Percentiles rank a stretch among this genome's conserved stretches.
These are phyloP conservation scores for Astropecten irregularis DNA, from an alignment of 53 echinoderm and acorn worm species.

Conservation along the genomic window DNA sequence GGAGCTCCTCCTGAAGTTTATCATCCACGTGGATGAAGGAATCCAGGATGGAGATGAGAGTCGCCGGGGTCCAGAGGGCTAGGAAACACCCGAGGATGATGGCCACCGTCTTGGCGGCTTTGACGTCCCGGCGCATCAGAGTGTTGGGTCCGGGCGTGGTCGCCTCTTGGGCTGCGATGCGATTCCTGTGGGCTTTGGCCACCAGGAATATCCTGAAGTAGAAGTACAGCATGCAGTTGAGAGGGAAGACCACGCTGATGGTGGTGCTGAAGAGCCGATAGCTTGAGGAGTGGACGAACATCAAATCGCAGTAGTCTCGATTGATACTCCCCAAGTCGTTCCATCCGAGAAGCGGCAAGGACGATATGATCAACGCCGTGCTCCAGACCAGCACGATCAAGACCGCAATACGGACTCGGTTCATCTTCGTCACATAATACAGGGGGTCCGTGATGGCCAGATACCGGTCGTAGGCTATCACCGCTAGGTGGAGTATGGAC, in stretches of 20 bases:
- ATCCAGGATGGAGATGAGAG: slow-evolving; percentile 56
- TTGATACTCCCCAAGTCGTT: not conserved
- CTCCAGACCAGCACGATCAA: slow-evolving; percentile 21
- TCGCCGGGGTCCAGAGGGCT: slow-evolving; percentile 60
- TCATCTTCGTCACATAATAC: slow-evolving; percentile 58
- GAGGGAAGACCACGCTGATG: not conserved
- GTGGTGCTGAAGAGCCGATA: not conserved
- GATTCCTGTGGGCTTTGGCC: not conserved
- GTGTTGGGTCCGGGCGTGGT: not conserved
- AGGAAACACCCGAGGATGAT: slow-evolving; percentile 65
- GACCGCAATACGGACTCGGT: not conserved
- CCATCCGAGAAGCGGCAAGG: slow-evolving; percentile 28
- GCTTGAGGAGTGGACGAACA: slow-evolving; percentile 28
- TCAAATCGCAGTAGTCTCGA: slow-evolving; percentile 24
- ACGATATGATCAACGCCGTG: not conserved
- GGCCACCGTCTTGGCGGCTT: slow-evolving; percentile 68
- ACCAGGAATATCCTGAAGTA: slow-evolving; percentile 24
- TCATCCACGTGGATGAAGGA: slow-evolving; percentile 55
- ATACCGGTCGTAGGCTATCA: slow-evolving; percentile 66
- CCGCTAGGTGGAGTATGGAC: slow-evolving; percentile 61
- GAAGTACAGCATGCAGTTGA: not conserved
- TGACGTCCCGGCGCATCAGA: slow-evolving; percentile 62
- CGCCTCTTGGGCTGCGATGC: slow-evolving; percentile 3
- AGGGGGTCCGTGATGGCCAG: slow-evolving; percentile 74
- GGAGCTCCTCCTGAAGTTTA: slow-evolving; percentile 10